A percentile compares a stretch with the other conserved stretches of the same genome.
Evolutionary conservation across 2,888 invertebrate species (phyloP).

Genomic region (Drosophila kambysellisi): DNA sequence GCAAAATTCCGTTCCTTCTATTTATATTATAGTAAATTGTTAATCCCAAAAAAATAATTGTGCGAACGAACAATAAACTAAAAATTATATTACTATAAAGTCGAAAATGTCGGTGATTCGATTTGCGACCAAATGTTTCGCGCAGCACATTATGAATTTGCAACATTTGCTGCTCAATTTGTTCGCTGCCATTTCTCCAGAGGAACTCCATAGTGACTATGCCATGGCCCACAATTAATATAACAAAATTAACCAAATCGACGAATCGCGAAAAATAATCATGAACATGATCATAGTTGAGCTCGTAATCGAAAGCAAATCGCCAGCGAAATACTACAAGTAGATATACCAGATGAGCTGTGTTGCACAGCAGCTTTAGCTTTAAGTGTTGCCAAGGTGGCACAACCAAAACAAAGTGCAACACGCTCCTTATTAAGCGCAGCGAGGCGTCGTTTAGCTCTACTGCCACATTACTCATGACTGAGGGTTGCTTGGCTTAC

Average conservation of each 20-base stretch:
- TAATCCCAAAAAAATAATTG: neutral
- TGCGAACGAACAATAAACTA: constrained; percentile 21
- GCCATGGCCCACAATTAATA: constrained; percentile 36
- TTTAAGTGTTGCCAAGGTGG: constrained; percentile 9
- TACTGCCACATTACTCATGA: constrained; percentile 32
- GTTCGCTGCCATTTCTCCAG: constrained; percentile 29
- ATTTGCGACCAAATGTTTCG: constrained; percentile 15
- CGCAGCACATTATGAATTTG: constrained; percentile 14
- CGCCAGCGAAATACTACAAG: constrained; percentile 18
- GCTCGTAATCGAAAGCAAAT: constrained; percentile 27
- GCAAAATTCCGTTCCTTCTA: neutral
- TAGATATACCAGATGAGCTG: constrained; percentile 12
- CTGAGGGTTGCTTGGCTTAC: constrained; percentile 2
- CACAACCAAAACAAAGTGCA: constrained; percentile 21
- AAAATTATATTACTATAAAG: constrained; percentile 13
- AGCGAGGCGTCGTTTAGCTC: constrained; percentile 24
- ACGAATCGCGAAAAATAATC: constrained; percentile 30
- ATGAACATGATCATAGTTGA: constrained; percentile 21
- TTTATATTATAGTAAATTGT: constrained; percentile 19
- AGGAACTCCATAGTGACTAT: constrained; percentile 31
- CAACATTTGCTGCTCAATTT: constrained; percentile 28
- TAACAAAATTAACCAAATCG: constrained; percentile 31
- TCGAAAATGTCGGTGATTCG: constrained; percentile 14
- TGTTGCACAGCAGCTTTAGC: constrained; percentile 21
- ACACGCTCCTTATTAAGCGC: constrained; percentile 18